Conservation (phyloP, 1,140 invertebrate genomes). For the Lepidotrigona ventralis region DNA sequence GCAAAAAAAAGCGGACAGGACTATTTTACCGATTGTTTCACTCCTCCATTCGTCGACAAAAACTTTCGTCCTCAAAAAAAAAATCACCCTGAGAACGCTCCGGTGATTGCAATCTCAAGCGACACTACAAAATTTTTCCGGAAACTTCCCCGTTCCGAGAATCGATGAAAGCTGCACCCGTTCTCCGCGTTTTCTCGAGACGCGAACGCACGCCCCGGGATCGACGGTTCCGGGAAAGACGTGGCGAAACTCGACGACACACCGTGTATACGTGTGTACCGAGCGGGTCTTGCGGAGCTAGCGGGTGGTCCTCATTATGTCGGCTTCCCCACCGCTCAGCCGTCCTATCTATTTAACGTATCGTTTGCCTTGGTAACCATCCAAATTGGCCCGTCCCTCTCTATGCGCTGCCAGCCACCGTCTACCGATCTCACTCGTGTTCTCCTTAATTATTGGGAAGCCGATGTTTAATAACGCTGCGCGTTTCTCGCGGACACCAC, state of each 20-base stretch:
- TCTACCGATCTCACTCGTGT: constrained; percentile 59
- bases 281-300: constrained; percentile 69
- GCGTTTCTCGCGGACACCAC: neutral
- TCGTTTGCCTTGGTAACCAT: constrained; percentile 80
- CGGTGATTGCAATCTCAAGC: too few relatives aligned
- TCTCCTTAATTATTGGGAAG: constrained; percentile 72
- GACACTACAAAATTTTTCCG: too few relatives aligned
- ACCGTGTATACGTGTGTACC: constrained; percentile 65
- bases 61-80: too few relatives aligned
- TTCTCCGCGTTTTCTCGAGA: neutral
- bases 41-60: too few relatives aligned
- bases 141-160: neutral
- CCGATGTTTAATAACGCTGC: constrained; percentile 71
- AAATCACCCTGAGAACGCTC: too few relatives aligned
- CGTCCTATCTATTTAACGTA: constrained; percentile 81
- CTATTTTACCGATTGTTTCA: too few relatives aligned
- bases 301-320: constrained; percentile 81
- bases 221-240: neutral
- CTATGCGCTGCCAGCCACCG: constrained; percentile 44
- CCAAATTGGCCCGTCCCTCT: constrained; percentile 78
- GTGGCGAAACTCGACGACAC: constrained; percentile 61
- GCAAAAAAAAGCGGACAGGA: too few relatives aligned
- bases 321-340: constrained; percentile 68
- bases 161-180: too few relatives aligned
- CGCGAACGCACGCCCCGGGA: too few relatives aligned